Base-by-base conservation (phyloP, 2,797 vertebrate species). In the Chloroceryle inda region DNA sequence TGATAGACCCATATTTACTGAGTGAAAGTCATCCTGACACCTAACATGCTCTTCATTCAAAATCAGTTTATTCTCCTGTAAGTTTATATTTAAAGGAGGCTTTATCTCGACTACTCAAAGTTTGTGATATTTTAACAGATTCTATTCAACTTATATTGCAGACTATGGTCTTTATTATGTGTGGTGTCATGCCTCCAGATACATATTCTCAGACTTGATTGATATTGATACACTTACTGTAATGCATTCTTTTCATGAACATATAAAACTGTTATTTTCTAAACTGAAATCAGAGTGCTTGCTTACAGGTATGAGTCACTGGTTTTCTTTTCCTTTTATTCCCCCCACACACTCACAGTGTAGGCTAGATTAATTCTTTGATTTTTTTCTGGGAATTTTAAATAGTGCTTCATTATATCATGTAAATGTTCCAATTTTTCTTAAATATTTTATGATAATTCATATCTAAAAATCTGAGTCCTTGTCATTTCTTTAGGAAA, bases 261-360 rank as follows among this genome's bases (percentile, higher is more conserved):
- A 59, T 89, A 59, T 92, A 59, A 77, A 92, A 56, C 79, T 73
- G 55, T 89, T 89, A 33, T 85, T 96, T 95, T 85, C 31, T 78
- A 76, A 33, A 69, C 33, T 85, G 61, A 75, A 64, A 91, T 69
- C 37, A 45, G 37, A 92, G 55, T 76, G 20, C 61, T 94, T 93
- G 33, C 66, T 95, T 84, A 73, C 75, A n/a, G 50, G 11, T 59
- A 14, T 68, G 33, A 94, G 50, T 95, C 84, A 75, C 16, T 77
- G 35, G 2, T 85, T 92, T 78, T 40, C 38, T 5, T 33, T 49
- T 47, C 10, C 45, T 47, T 23, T 47, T 47, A 13, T 26, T 6
- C 2, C 16, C 20, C 20, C 38, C 38, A 40, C 38, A 40, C 35
- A 35, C 35, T 35, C 71, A 37, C 12, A 73, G 13, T 74, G 40